Conservation (phyloP, 2,888 invertebrate species). For the Phlogophora meticulosa region DNA sequence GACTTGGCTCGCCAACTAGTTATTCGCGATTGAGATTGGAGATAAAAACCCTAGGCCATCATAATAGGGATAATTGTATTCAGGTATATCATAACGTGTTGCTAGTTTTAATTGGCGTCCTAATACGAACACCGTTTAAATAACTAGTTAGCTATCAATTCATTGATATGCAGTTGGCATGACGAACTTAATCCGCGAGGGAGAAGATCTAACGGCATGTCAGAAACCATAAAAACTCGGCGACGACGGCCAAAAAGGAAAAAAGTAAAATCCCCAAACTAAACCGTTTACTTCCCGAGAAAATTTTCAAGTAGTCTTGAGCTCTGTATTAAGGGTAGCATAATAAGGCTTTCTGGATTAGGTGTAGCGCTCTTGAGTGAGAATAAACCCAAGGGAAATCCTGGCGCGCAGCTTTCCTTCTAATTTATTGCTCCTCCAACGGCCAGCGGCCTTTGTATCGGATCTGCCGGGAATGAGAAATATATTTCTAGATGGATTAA, state of each 20-base stretch:
- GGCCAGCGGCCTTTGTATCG: conserved; percentile 90
- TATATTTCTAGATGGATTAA: conserved; percentile 89
- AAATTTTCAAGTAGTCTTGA: conserved; percentile 91
- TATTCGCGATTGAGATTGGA: conserved; percentile 54
- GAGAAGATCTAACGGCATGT: conserved; percentile 36
- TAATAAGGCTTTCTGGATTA: conserved; percentile 91
- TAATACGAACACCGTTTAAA: conserved; percentile 39
- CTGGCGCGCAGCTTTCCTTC: conserved; percentile 89
- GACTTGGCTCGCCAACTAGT: conserved; percentile 56
- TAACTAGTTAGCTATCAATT: conserved; percentile 44
- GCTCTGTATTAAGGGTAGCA: conserved; percentile 90
- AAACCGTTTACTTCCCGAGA: conserved; percentile 85
- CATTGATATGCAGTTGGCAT: conserved; percentile 46
- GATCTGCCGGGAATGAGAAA: conserved; percentile 87
- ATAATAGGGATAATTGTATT: conserved; percentile 65
- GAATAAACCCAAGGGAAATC: conserved; percentile 91
- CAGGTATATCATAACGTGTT: conserved; percentile 60
- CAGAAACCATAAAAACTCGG: conserved; percentile 69
- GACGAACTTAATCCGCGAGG: conserved; percentile 39
- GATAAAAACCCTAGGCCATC: conserved; percentile 62
- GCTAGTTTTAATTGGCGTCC: conserved; percentile 52
- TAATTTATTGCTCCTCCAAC: conserved; percentile 90
- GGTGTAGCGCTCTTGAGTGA: conserved; percentile 90
- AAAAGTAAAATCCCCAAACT: conserved; percentile 73
- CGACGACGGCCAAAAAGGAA: conserved; percentile 68